Conservation (phyloP, 35 echinoderm and acorn worm species). For the Hemicentrotus pulcherrimus region DNA sequence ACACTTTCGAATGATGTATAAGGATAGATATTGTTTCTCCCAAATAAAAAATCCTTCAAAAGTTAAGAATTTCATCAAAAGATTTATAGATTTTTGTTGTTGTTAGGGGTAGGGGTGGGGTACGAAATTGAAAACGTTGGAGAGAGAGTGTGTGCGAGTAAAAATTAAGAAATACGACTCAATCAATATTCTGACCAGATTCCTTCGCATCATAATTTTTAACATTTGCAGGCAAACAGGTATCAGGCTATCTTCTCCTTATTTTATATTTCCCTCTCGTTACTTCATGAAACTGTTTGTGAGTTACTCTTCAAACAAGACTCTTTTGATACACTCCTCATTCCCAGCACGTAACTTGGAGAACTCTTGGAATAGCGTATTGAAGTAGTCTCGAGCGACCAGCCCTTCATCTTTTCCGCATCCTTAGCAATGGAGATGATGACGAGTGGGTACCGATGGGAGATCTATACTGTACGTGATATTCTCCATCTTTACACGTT, state of each 20-base stretch:
- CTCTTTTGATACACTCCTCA: neutral
- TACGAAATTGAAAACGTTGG: neutral
- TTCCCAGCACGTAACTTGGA: neutral
- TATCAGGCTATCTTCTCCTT: neutral
- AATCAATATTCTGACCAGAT: neutral
- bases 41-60: too few species aligned
- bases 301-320: neutral
- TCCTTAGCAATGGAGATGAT: neutral
- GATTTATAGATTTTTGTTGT: too few species aligned
- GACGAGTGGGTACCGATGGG: neutral
- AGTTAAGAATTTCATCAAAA: too few species aligned
- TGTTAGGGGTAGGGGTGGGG: too few species aligned
- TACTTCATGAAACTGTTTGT: neutral
- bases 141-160: neutral
- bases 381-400: conserved; percentile 15
- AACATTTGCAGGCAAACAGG: conserved; percentile 9
- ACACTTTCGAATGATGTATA: too few species aligned
- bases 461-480: neutral
- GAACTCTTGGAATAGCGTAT: neutral
- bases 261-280: neutral
- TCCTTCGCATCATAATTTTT: neutral
- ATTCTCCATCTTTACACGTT: neutral
- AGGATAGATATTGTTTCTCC: too few species aligned
- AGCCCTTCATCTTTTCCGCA: neutral
- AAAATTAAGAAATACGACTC: neutral